Base-by-base conservation (phyloP, 2,888 invertebrate genomes). In the Brachylomia viminalis region DNA sequence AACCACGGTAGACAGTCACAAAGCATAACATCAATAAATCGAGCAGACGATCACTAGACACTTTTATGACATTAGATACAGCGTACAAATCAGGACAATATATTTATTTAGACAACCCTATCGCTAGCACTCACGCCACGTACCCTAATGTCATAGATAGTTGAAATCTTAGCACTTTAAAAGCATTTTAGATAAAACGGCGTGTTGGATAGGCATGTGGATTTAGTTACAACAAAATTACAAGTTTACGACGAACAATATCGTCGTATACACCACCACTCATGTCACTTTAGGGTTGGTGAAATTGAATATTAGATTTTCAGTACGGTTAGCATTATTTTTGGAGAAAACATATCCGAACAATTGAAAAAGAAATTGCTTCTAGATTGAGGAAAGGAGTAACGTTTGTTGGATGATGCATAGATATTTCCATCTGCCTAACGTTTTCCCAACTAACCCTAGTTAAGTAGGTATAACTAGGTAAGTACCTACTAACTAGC, bases 201-300 rank as follows among this genome's bases (percentile, higher is more conserved):
- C 90, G 89, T 92, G 92, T 92, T 88, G 83, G 92, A 93, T 93
- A 92, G 90, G 92, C 89, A 91, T 91, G 90, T 91, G 92, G 92
- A 93, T 93, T 94, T 92, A 92, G 94, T 93, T 92, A 94, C 95
- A 92, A 94, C 93, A 95, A 95, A 94, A 95, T 94, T 93, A 95
- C 95, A 94, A 91, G 92, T 95, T 95, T 95, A 95, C 92, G 93
- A 93, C 89, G 91, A 90, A 92, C 93, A 92, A 93, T 95, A 95
- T 94, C 91, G 92, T 88, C 87, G 90, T 92, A 91, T 91, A 92
- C 89, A 77, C 90, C 89, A 91, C 89, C 90, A 89, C 91, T 94
- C 89, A 89, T 90, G 79, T 75, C 73, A 80, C 56, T 62, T 59
- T 89, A 91, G 91, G 91, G 92, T 82, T 87, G 88, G 73, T 78